A percentile compares a stretch with the other conserved stretches of the same genome.
Conservation (phyloP, 2,113 vertebrate species). For the Ceyx margarethae region DNA sequence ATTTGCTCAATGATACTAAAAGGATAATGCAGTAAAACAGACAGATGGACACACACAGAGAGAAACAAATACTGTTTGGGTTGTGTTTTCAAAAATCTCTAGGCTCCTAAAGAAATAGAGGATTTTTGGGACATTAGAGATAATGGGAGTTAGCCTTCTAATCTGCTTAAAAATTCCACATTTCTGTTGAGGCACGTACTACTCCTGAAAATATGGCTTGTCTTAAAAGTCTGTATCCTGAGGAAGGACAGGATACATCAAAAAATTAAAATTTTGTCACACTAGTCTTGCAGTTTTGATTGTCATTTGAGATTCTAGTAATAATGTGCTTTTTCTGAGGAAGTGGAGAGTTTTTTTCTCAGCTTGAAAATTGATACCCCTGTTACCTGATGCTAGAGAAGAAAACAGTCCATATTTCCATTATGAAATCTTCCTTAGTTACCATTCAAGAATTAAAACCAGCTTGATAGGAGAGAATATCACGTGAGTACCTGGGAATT, state of each 20-base stretch:
- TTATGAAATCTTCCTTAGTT: not conserved
- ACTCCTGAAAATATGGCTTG: not conserved
- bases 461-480: not conserved
- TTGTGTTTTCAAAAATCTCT: not conserved
- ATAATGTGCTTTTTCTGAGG: not conserved
- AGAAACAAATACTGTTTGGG: not conserved
- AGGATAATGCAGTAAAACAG: not conserved
- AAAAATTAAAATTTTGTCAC: not conserved
- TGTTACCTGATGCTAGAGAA: not conserved
- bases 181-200: not conserved
- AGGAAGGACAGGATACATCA: not conserved
- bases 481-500: not conserved
- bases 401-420: not conserved
- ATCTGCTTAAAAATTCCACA: constrained; percentile 16
- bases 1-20: not conserved
- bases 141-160: constrained; percentile 10
- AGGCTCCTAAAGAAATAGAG: not conserved
- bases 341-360: not conserved
- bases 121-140: not conserved
- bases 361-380: not conserved
- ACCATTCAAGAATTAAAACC: not conserved
- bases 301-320: not conserved
- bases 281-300: not conserved
- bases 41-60: not conserved
- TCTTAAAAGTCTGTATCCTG: not conserved